phyloP scores from a whole-genome alignment of 2,888 invertebrate genomes.

The Hartigia nigra region DNA sequence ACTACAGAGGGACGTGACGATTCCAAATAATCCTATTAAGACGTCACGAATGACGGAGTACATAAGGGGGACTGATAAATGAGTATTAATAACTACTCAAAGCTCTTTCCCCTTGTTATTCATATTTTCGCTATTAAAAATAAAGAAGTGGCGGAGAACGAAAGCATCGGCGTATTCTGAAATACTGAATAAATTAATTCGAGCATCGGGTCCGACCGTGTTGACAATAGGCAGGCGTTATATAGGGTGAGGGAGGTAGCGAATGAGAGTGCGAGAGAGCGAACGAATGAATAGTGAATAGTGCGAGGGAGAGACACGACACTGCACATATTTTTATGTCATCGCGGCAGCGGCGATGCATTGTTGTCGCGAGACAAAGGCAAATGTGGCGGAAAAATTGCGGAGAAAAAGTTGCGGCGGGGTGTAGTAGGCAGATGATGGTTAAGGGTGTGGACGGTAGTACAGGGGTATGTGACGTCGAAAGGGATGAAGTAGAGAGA shows the following conservation, averaged over 20 bases:
- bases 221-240: constrained; percentile 9
- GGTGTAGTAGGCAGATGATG: constrained; percentile 6
- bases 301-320: constrained; percentile 24
- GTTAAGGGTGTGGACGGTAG: not conserved
- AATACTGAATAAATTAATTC: constrained; percentile 1
- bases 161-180: not conserved
- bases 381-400: constrained; percentile 64
- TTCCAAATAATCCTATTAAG: not conserved
- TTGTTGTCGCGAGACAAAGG: constrained; percentile 68
- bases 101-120: not conserved
- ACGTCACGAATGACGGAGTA: not conserved
- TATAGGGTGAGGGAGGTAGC: constrained; percentile 21
- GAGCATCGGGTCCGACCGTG: constrained; percentile 25
- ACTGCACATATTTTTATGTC: constrained; percentile 64
- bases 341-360: constrained; percentile 59
- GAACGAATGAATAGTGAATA: too few relatives aligned
- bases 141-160: not conserved
- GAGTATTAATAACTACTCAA: not conserved
- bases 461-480: not conserved
- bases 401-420: constrained; percentile 51
- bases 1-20: not conserved
- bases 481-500: not conserved
- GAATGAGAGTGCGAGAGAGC: constrained; percentile 27
- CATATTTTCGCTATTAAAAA: not conserved
- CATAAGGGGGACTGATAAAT: not conserved